Evolutionary conservation across 1,140 invertebrate species (phyloP).

Genomic region (Carcinoscorpius rotundicauda): DNA sequence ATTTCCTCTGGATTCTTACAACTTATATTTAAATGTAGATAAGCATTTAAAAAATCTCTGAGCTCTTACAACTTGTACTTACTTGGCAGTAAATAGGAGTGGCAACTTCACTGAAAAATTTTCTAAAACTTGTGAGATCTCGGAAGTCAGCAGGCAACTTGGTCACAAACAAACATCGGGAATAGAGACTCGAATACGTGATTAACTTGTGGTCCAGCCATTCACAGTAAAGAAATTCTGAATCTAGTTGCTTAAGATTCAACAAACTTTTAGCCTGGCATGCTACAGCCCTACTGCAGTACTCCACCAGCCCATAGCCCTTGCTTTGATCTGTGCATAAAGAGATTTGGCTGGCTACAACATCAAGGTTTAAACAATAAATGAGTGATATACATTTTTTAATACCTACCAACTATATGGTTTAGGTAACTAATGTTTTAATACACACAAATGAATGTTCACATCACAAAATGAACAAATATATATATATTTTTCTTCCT

Average conservation of each 20-base stretch:
- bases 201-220: constrained; percentile 39
- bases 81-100: constrained; percentile 49
- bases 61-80: constrained; percentile 1
- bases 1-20: too few species aligned
- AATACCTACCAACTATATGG: too few species aligned
- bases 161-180: constrained; percentile 42
- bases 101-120: constrained; percentile 39
- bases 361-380: too few species aligned
- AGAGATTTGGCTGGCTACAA: too few species aligned
- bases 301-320: constrained; percentile 49
- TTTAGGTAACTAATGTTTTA: too few species aligned
- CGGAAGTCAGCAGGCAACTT: constrained; percentile 41
- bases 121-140: constrained; percentile 42
- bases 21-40: too few species aligned
- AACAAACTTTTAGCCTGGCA: constrained; percentile 37
- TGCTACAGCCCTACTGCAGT: constrained; percentile 38
- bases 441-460: too few species aligned
- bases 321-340: constrained; percentile 39
- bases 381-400: too few species aligned
- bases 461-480: too few species aligned
- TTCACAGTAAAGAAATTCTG: constrained; percentile 39
- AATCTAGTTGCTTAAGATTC: constrained; percentile 36
- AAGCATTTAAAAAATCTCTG: too few species aligned
- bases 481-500: too few species aligned
- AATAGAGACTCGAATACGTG: constrained; percentile 41